Base-by-base conservation (phyloP, 2,888 invertebrate genomes). In the Mythimna impura region DNA sequence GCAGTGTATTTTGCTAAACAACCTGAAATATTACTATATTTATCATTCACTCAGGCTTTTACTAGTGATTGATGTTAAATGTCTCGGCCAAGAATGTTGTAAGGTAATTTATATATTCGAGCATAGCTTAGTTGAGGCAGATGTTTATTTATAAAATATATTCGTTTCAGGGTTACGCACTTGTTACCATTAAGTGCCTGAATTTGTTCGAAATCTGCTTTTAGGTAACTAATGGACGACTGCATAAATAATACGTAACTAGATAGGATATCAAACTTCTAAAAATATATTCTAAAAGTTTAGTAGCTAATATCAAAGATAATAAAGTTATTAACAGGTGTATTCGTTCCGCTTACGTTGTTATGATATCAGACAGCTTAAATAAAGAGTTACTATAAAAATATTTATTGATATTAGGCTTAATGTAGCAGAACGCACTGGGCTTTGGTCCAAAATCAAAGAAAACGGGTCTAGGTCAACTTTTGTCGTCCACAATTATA, bases 381-480 rank as follows among this genome's bases (percentile, higher is more conserved):
- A 82, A 84, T 81, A 78, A 84, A 81, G 72, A 83, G 83, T 77
- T 72, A 80, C 72, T 83, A 74, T 77, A 86, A 88, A 87, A 86
- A 90, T 86, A 84, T 81, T 86, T 83, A 81, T 82, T 78, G 85
- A 88, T 84, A 89, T 91, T 85, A 88, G 81, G 85, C 84, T 87
- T 91, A 90, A 91, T 90, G 90, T 86, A 78, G 77, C 88, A 85
- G 86, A 90, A 88, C 90, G 84, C 73, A 76, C 77, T 93, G 93
- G 94, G 94, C 94, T 92, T 88, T 82, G 86, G 89, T 94, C 94
- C 94, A 94, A 94, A 84, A 87, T 89, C 84, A 82, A 89, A 88
- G 83, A 86, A 94, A 93, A 88, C 89, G 79, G 94, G 94, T 94
- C 94, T 94, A 94, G 94, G 94, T 90, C 94, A 85, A 73, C 79